Evolutionary conservation across 1,140 invertebrate species (phyloP).

Genomic region (Coelopa frigida): DNA sequence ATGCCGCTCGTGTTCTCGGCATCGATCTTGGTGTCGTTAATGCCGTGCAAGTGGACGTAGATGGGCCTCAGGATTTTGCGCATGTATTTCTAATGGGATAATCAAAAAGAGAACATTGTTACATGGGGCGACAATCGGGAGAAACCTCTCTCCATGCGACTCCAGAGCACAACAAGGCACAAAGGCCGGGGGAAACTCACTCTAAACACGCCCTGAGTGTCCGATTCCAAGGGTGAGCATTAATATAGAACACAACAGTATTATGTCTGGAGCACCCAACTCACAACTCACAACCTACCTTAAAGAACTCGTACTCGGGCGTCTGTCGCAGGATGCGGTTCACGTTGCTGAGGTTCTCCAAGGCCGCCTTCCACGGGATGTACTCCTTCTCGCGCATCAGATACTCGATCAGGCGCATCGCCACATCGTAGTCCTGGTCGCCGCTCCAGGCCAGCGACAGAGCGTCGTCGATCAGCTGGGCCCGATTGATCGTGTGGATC

Average conservation of each 20-base stretch:
- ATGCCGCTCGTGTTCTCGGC: slow-evolving; percentile 48
- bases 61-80: slow-evolving; percentile 50
- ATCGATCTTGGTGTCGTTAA: slow-evolving; percentile 42
- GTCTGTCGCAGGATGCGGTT: slow-evolving; percentile 48
- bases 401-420: slow-evolving; percentile 57
- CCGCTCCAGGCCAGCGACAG: slow-evolving; percentile 66
- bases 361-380: slow-evolving; percentile 60
- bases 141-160: too few relatives aligned
- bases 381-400: slow-evolving; percentile 58
- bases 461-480: slow-evolving; percentile 73
- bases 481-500: slow-evolving; percentile 64
- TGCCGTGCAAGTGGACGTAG: slow-evolving; percentile 50
- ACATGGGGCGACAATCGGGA: too few relatives aligned
- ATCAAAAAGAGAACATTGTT: not conserved
- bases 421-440: slow-evolving; percentile 57
- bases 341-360: slow-evolving; percentile 51
- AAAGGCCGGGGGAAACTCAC: too few relatives aligned
- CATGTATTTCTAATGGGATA: slow-evolving; percentile 49
- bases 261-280: too few relatives aligned
- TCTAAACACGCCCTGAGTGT: too few relatives aligned
- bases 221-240: too few relatives aligned
- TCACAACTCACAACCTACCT: slow-evolving; percentile 45
- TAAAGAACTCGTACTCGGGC: slow-evolving; percentile 51
- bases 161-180: too few relatives aligned
- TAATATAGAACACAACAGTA: too few relatives aligned